Evolutionary conservation across 2,797 vertebrate genomes (phyloP).

Genomic region (Botia kubotai): DNA sequence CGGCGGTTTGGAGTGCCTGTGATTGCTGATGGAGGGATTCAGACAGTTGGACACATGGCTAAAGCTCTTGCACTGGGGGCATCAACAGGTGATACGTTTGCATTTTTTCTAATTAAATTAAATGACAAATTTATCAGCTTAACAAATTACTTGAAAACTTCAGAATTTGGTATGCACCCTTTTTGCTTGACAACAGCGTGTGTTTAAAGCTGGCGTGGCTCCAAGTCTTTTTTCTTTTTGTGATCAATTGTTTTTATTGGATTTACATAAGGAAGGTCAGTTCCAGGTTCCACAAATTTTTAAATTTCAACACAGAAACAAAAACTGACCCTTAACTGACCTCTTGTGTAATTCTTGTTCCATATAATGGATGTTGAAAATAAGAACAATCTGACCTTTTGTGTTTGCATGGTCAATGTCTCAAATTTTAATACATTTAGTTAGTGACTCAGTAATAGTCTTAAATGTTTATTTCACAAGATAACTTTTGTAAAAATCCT

Average conservation of each 20-base stretch:
- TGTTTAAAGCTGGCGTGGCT: no score
- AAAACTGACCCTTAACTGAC: no score
- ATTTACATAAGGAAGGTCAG: no score
- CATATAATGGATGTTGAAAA: not conserved
- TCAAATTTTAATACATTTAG: not conserved
- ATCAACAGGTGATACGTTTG: constrained; percentile 85
- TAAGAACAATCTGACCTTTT: not conserved
- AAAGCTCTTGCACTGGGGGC: constrained; percentile 95
- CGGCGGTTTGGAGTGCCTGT: constrained; percentile 92
- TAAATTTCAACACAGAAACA: no score
- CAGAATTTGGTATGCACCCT: no score
- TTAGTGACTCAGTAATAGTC: not conserved
- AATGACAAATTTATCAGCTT: no score
- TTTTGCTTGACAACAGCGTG: no score
- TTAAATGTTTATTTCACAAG: not conserved
- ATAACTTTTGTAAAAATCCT: no score
- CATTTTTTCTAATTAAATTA: not conserved
- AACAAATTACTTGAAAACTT: no score
- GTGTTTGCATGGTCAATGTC: not conserved
- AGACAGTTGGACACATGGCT: constrained; percentile 92
- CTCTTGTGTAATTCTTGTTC: not conserved
- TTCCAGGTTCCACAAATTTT: no score
- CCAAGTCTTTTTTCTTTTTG: no score
- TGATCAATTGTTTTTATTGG: no score
- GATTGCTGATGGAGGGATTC: constrained; percentile 95